Conservation (phyloP, 1,140 invertebrate genomes). For the Heliothis subflexa region DNA sequence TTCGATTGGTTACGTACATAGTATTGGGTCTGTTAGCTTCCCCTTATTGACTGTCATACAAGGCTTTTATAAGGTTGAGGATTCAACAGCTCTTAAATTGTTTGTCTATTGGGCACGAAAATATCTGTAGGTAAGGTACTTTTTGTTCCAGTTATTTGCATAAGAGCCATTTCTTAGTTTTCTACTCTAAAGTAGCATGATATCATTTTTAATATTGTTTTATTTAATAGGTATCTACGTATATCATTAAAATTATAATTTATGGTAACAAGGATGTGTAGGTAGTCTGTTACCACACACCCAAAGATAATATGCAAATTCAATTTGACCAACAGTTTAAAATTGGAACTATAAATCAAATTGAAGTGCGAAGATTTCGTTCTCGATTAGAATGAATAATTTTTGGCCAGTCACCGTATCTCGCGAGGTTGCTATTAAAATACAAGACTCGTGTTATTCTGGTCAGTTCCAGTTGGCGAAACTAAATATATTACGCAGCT, state of each 20-base stretch:
- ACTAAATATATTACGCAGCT: too few species aligned
- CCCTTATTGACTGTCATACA: not conserved
- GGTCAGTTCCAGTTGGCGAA: not conserved
- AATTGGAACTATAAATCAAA: slow-evolving; percentile 45
- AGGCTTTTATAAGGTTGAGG: not conserved
- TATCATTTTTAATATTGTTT: too few species aligned
- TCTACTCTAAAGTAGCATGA: too few species aligned
- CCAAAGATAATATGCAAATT: slow-evolving; percentile 44
- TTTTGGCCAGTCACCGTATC: slow-evolving; percentile 24
- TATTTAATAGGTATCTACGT: too few species aligned
- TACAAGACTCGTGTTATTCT: not conserved
- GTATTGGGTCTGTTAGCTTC: not conserved
- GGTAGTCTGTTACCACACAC: too few species aligned
- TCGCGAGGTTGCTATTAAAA: not conserved
- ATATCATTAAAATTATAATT: too few species aligned
- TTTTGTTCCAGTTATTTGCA: too few species aligned
- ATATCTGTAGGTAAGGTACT: too few species aligned
- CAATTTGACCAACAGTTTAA: slow-evolving; percentile 32
- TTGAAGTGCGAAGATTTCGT: slow-evolving; percentile 36
- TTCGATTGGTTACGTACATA: not conserved
- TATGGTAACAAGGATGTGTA: too few species aligned
- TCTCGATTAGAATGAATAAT: slow-evolving; percentile 43
- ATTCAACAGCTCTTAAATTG: not conserved
- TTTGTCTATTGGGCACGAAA: not conserved
- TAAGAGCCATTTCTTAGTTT: too few species aligned